Evolutionary conservation across 2,888 invertebrate species (phyloP).

Genomic region (Drosophila barbarae): DNA sequence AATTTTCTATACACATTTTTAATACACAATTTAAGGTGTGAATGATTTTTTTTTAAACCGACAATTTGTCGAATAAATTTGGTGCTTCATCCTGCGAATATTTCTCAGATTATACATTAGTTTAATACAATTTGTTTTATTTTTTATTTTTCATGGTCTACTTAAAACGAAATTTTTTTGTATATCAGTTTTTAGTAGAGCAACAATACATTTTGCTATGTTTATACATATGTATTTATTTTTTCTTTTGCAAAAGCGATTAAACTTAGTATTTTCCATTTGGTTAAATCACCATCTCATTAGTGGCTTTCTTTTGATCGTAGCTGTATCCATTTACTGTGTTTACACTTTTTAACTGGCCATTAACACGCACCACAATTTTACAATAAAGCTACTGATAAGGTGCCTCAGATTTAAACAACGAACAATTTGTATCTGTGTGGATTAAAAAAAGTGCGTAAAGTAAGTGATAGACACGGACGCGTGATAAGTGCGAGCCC

Average conservation of each 20-base stretch:
- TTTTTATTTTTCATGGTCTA: too few relatives aligned
- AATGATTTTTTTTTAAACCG: too few relatives aligned
- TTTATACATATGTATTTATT: not conserved
- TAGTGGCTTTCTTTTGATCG: not conserved
- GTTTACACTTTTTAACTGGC: not conserved
- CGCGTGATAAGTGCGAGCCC: conserved; percentile 15
- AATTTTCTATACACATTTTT: too few relatives aligned
- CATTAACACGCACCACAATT: not conserved
- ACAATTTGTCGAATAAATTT: too few relatives aligned
- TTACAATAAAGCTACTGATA: conserved; percentile 2
- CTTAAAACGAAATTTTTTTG: too few relatives aligned
- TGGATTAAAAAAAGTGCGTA: conserved; percentile 5
- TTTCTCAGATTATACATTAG: too few relatives aligned
- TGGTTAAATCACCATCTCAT: not conserved
- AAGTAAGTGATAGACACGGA: conserved; percentile 2
- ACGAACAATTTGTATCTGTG: conserved; percentile 7
- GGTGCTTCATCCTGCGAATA: too few relatives aligned
- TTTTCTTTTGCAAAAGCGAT: not conserved
- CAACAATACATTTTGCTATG: too few relatives aligned
- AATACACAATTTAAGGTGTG: too few relatives aligned
- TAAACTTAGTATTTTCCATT: not conserved
- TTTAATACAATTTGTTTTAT: too few relatives aligned
- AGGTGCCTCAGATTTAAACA: conserved; percentile 4
- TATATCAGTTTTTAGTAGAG: too few relatives aligned
- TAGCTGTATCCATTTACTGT: not conserved